Conservation (phyloP, 2,113 vertebrate species). For the Pampusana beccarii region DNA sequence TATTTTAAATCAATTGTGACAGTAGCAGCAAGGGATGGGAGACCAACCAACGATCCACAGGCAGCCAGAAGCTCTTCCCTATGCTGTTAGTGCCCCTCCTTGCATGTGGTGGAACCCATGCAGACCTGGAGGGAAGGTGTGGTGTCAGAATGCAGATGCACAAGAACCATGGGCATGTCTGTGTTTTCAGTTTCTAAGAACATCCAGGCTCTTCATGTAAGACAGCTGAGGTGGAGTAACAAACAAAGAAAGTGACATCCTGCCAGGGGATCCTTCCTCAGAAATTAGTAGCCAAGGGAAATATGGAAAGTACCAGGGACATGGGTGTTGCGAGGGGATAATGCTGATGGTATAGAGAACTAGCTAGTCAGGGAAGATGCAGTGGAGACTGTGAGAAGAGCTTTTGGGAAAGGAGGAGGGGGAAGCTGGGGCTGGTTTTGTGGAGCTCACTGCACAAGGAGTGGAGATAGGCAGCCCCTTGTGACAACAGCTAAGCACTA, state of each 20-base stretch:
- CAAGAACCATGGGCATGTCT: accelerated
- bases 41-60: not conserved
- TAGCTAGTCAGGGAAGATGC: not conserved
- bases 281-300: not conserved
- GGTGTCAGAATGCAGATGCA: not conserved
- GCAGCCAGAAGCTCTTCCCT: not conserved
- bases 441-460: not conserved
- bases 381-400: not conserved
- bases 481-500: not conserved
- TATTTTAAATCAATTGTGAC: not conserved
- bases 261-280: not conserved
- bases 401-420: not conserved
- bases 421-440: not conserved
- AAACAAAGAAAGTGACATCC: not conserved
- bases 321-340: not conserved
- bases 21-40: not conserved
- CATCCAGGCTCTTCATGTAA: not conserved
- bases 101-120: not conserved
- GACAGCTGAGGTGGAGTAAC: not conserved
- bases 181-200: not conserved
- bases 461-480: not conserved
- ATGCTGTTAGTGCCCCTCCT: not conserved
- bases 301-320: not conserved
- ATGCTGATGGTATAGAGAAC: not conserved
- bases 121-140: not conserved